phyloP scores from a whole-genome alignment of 2,888 invertebrate genomes.

The Parnassius smintheus region DNA sequence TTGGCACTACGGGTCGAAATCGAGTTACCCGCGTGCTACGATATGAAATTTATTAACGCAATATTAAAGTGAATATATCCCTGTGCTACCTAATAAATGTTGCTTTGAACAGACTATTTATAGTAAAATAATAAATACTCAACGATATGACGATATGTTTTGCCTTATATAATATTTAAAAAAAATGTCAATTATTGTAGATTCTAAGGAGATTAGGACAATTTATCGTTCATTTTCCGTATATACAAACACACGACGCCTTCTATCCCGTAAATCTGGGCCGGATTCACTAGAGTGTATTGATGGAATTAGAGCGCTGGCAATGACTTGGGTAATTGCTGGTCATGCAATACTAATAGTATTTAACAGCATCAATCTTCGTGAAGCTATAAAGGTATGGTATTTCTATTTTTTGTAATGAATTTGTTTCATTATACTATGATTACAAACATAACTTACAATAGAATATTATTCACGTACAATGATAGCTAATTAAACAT shows the following conservation, averaged over 20 bases:
- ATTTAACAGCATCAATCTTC: neutral
- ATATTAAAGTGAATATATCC: neutral
- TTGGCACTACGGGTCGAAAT: too few relatives aligned
- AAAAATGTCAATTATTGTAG: constrained; percentile 26
- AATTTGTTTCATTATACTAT: neutral
- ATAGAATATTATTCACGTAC: too few relatives aligned
- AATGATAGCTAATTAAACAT: too few relatives aligned
- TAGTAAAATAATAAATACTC: too few relatives aligned
- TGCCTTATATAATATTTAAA: neutral
- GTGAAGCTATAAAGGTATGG: constrained; percentile 32
- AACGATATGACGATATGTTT: too few relatives aligned
- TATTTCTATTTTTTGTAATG: neutral
- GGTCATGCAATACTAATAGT: constrained; percentile 46
- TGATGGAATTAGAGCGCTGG: constrained; percentile 61
- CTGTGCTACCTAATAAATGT: too few relatives aligned
- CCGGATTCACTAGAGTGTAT: constrained; percentile 54
- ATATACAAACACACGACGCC: constrained; percentile 54
- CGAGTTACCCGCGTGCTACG: too few relatives aligned
- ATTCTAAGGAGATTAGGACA: constrained; percentile 20
- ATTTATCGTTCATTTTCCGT: constrained; percentile 39
- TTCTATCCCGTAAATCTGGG: constrained; percentile 44
- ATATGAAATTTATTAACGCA: too few relatives aligned
- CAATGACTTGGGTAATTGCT: constrained; percentile 66
- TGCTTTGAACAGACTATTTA: too few relatives aligned
- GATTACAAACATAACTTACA: too few relatives aligned